A percentile compares a stretch with the other conserved stretches of the same genome.
Conservation (phyloP, 2,113 vertebrate genomes). For the Anolis sagrei region DNA sequence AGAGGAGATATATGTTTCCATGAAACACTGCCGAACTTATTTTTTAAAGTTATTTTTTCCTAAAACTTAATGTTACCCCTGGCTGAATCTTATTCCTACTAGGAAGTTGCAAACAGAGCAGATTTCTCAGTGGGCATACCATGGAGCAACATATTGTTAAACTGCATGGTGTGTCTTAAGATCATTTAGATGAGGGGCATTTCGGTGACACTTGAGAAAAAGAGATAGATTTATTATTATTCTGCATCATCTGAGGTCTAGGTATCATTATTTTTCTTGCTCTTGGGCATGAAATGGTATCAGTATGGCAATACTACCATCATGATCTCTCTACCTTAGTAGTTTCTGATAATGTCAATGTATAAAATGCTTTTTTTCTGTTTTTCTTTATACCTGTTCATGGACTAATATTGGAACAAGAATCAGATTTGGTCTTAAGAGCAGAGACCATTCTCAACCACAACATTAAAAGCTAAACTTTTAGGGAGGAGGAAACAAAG, state of each 20-base stretch:
- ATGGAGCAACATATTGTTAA: slow-evolving; percentile 6
- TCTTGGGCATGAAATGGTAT: slow-evolving; percentile 2
- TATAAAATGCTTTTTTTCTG: slow-evolving; percentile 11
- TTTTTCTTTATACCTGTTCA: slow-evolving; percentile 11
- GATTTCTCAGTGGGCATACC: neutral
- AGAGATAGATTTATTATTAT: slow-evolving; percentile 33
- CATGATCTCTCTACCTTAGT: neutral
- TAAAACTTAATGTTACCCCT: neutral
- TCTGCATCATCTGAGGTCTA: slow-evolving; percentile 16
- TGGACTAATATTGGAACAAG: slow-evolving; percentile 25
- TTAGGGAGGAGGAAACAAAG: slow-evolving; percentile 28
- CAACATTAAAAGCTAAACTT: slow-evolving; percentile 41
- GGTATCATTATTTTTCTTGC: slow-evolving; percentile 5
- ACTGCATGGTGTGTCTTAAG: slow-evolving; percentile 12
- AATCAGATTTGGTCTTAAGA: slow-evolving; percentile 11
- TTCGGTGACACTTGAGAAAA: neutral
- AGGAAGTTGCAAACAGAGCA: slow-evolving; percentile 8
- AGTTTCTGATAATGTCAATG: slow-evolving; percentile 32
- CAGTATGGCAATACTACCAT: neutral
- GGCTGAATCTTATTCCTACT: neutral
- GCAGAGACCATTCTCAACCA: slow-evolving; percentile 40
- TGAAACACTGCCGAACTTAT: too few species aligned
- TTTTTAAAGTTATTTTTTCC: neutral
- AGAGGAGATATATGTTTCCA: too few species aligned
- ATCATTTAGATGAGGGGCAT: neutral